Base-by-base conservation (phyloP, 2,888 invertebrate species). In the Tenthredo amoena region DNA sequence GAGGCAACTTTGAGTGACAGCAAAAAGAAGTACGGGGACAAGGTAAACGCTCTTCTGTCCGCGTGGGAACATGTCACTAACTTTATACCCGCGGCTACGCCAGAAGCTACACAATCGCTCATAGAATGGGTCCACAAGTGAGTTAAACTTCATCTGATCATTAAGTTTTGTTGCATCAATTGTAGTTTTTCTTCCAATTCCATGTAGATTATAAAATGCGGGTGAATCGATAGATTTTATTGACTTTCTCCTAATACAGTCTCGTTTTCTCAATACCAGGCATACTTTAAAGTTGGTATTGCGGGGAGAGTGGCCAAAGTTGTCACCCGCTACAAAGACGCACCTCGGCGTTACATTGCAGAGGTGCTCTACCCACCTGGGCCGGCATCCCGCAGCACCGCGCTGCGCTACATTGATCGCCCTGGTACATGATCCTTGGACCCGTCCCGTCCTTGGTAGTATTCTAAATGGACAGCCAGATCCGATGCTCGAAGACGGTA, bases 301-400 rank as follows among this genome's bases (percentile, higher is more conserved):
- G 88, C 94, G 95, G 86, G 95, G 95, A 85, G 94, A 94, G 90
- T 96, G 95, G 96, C 95, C 95, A 91, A 94, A 94, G 89, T 91
- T 93, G 88, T 90, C 92, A 88, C 92, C 92, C 87, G 94, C 92
- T 87, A 92, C 93, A 86, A 94, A 93, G 89, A 94, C 94, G 87
- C 94, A 94, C 89, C 92, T 94, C 89, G 92, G 91, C 88, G 93
- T 93, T 47, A 93, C 93, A 65, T 89, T 94, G 87, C 93, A 94
- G 90, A 92, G 93, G 90, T 94, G 94, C 93, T 94, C 91, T 87
- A 91, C 86, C 92, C 94, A 91, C 91, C 94, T 93, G 89, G 91
- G 85, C 89, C 91, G 91, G 74, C 93, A 94, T 85, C 93, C 95
- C 87, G 92, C 92, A 76, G 94, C 95, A 88, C 94, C 95, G 62